phyloP scores from a whole-genome alignment of 1,140 invertebrate genomes.

The Rhagoletis zephyria region DNA sequence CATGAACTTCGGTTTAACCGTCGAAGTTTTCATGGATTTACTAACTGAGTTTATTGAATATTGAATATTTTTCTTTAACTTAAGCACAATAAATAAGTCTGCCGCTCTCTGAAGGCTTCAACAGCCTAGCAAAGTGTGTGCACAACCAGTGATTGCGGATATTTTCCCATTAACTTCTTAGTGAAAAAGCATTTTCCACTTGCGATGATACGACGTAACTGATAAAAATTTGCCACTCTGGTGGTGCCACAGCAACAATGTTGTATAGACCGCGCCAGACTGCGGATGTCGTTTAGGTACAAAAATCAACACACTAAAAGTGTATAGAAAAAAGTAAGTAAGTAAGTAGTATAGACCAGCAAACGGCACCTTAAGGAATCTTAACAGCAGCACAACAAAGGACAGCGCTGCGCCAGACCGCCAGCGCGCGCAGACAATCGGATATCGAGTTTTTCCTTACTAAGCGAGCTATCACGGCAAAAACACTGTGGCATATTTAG shows the following conservation, averaged over 20 bases:
- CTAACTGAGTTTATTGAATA: too few relatives aligned
- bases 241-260: not conserved
- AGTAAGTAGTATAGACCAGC: not conserved
- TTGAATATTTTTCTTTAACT: too few relatives aligned
- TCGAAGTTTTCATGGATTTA: too few relatives aligned
- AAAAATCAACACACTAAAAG: not conserved
- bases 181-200: not conserved
- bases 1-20: too few relatives aligned
- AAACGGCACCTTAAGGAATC: constrained; percentile 39
- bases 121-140: too few relatives aligned
- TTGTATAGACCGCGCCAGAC: not conserved
- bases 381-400: constrained; percentile 29
- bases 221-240: constrained; percentile 33
- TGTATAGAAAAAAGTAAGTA: not conserved
- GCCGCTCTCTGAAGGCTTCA: not conserved
- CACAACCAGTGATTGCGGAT: constrained; percentile 41
- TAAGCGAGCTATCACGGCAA: not conserved
- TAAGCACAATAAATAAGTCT: not conserved
- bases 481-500: constrained; percentile 13
- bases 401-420: constrained; percentile 19
- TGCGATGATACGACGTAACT: constrained; percentile 29
- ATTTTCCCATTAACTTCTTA: constrained; percentile 27
- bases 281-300: not conserved
- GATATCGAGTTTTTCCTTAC: constrained; percentile 17
- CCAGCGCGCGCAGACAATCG: not conserved